A percentile compares a stretch with the other conserved stretches of the same genome.
Conservation (phyloP, 1,140 invertebrate species). For the Aricia agestis region DNA sequence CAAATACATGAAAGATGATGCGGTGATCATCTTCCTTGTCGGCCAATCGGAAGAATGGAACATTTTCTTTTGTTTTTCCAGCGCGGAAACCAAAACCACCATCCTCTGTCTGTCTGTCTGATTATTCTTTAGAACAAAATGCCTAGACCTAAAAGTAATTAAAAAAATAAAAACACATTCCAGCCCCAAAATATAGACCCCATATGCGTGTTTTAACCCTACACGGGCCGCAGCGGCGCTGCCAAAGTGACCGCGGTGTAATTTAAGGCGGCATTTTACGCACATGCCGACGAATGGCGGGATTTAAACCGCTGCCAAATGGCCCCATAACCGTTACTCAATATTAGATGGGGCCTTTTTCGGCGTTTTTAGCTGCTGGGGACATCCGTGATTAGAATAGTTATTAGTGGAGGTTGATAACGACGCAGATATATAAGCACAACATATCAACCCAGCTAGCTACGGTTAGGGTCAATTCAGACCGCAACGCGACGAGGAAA, state of each 20-base stretch:
- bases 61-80: too few relatives aligned
- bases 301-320: conserved; percentile 20
- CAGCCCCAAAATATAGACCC: background rate
- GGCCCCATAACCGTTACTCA: conserved; percentile 22
- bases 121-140: too few relatives aligned
- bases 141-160: background rate
- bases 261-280: conserved; percentile 23
- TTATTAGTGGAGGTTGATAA: background rate
- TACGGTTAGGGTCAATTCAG: too few relatives aligned
- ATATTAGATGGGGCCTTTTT: conserved; percentile 15
- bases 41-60: too few relatives aligned
- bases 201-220: background rate
- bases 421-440: too few relatives aligned
- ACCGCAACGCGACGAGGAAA: too few relatives aligned
- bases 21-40: too few relatives aligned
- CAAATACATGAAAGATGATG: too few relatives aligned
- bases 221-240: background rate
- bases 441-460: too few relatives aligned
- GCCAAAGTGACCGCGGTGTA: conserved; percentile 14
- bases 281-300: conserved; percentile 24
- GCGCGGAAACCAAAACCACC: too few relatives aligned
- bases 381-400: conserved; percentile 5
- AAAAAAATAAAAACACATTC: background rate
- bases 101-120: too few relatives aligned
- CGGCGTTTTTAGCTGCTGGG: background rate